phyloP scores from a whole-genome alignment of 2,888 invertebrate species.

The Diplazon laetatorius region DNA sequence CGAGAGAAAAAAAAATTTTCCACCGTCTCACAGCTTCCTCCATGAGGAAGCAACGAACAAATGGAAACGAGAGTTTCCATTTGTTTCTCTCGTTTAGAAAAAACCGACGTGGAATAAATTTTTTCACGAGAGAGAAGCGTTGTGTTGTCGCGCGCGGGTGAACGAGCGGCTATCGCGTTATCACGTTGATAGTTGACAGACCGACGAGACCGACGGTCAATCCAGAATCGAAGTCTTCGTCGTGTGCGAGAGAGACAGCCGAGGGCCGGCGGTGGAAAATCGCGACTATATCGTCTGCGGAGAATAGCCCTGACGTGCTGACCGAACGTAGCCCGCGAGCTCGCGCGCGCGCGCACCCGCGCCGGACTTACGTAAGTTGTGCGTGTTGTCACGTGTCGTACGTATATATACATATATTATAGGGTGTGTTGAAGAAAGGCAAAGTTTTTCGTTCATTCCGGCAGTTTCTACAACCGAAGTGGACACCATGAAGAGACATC shows the following conservation, averaged over 20 bases:
- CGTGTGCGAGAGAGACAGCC: neutral
- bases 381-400: too few relatives aligned
- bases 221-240: neutral
- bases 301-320: neutral
- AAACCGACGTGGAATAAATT: neutral
- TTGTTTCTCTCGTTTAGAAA: too few relatives aligned
- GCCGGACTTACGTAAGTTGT: neutral
- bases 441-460: too few relatives aligned
- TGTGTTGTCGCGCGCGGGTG: neutral
- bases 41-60: too few relatives aligned
- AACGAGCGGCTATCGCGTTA: constrained; percentile 6
- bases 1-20: too few relatives aligned
- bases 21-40: too few relatives aligned
- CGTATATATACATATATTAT: too few relatives aligned
- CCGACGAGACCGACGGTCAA: neutral
- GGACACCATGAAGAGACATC: too few relatives aligned
- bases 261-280: neutral
- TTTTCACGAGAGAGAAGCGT: neutral
- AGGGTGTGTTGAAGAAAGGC: too few relatives aligned
- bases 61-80: too few relatives aligned
- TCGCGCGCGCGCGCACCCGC: constrained; percentile 12
- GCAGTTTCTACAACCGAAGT: too few relatives aligned
- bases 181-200: neutral
- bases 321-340: constrained; percentile 26
- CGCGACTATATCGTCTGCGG: constrained; percentile 17